Evolutionary conservation across 1,140 invertebrate species (phyloP), one percentile per base, ranked within the genome.

Genomic region (Ctenoplectra terminalis): DNA sequence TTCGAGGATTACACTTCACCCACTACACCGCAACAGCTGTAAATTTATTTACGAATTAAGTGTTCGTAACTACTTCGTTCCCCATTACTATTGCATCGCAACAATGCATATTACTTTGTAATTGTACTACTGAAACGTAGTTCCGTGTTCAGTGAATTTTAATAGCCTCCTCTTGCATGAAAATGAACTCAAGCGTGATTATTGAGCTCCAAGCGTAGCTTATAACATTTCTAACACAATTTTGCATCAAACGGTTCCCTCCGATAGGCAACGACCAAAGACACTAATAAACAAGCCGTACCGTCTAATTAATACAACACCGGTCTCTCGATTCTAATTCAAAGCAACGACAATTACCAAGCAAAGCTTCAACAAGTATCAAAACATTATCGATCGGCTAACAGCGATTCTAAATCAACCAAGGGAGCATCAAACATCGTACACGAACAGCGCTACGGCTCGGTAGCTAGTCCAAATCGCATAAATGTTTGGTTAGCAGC

Each of bases 401-500:
- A 17, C 31, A 20, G 15, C 7, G 4, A 4, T 8, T 76, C 7
- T 26, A 64, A 75, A 63, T 48, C 72, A 40, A 17, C n/a, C 29
- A 37, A 50, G 43, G 1, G 43, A 15, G 58, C 29, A 63, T 34
- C 26, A 8, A 15, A 74, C 29, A 9, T 11, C 37, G 23, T 17
- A 31, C 40, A 63, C 15, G 20, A 34, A 13, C 60, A 20, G 26
- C 15, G 4, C 11, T 11, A 11, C 8, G 11, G 8, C 20, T 29
- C 48, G 29, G n/a, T 23, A 64, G 52, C 11, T 11, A 26, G n/a
- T n/a, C n/a, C 15, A 4, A 54, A 54, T 40, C 26, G 31, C 63
- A 54, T 58, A 48, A 77, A 77, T 77, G 75, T 77, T 77, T 77
- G 7, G 50, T 9, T 37, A 67, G 54, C 40, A 31, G 34, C 34